Base-by-base conservation (phyloP, 2,888 invertebrate species). In the Ctenicera cuprea region DNA sequence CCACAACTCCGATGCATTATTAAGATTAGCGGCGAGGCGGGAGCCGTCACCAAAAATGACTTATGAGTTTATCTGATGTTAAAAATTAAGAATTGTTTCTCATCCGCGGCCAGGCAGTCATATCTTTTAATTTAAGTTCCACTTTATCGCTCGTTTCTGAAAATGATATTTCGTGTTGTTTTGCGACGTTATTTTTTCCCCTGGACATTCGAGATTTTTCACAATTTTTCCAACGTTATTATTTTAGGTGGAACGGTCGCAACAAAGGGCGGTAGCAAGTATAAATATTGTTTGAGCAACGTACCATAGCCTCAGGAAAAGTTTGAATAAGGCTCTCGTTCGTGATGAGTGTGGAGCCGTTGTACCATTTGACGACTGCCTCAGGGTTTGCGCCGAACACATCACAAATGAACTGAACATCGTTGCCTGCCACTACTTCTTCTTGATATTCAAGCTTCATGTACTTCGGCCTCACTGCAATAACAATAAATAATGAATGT, bases 351-450 rank as follows among this genome's bases (percentile, higher is more conserved):
- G 89, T 86, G 0, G 94, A 92, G 16, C 93, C 92, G 85, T 97
- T 97, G 87, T 90, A 94, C 97, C 97, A 97, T 71, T 93, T 92
- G 73, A 97, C 90, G 80, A 91, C 92, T 9, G 96, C 96, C 0
- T 95, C 91, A 0, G 97, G 97, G 57, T 94, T 89, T 0, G 97
- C 96, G 0, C 95, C 96, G 41, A 90, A 90, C 3, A 95, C 95
- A 77, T 88, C 87, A 85, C 97, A 97, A 84, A 92, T 90, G 75
- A 97, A 90, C 66, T 93, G 91, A 66, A 97, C 93, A 81, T 93
- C 91, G 7, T 93, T 93, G 26, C 95, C 96, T 82, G 95, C 94
- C 8, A 94, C 92, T 30, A 94, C 94, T 85, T 95, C 94, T 80
- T 92, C 91, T 48, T 92, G 92, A 16, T 94, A 92, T 3, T 96